Percentiles rank a stretch among this genome's conserved stretches.
phyloP scores from a whole-genome alignment of 2,888 invertebrate genomes.

The Agonum fuliginosum region DNA sequence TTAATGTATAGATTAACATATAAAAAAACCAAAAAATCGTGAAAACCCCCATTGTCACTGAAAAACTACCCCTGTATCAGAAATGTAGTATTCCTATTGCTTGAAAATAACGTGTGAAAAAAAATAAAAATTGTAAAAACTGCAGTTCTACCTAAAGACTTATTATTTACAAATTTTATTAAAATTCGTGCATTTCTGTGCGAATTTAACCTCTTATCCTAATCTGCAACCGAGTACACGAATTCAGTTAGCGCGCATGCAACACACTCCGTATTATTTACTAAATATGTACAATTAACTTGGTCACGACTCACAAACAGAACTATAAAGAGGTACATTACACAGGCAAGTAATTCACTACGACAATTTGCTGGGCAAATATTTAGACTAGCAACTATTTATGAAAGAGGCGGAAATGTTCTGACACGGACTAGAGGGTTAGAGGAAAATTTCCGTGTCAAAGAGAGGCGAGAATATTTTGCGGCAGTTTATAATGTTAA shows the following conservation, averaged over 20 bases:
- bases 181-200: no score
- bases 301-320: neutral
- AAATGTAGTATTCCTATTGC: no score
- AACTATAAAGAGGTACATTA: constrained; percentile 6
- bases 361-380: constrained; percentile 15
- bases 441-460: neutral
- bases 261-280: constrained; percentile 3
- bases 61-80: no score
- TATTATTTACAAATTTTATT: no score
- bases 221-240: no score
- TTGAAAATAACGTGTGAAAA: no score
- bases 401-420: neutral
- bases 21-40: no score
- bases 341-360: neutral
- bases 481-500: neutral
- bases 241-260: neutral
- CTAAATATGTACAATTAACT: neutral
- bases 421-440: neutral
- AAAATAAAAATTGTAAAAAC: no score
- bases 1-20: no score
- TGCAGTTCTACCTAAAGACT: no score
- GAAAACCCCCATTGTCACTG: no score
- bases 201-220: no score
- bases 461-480: neutral
- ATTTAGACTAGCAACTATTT: constrained; percentile 23